Evolutionary conservation across 2,797 vertebrate species (phyloP).

Genomic region (Momotus momota): DNA sequence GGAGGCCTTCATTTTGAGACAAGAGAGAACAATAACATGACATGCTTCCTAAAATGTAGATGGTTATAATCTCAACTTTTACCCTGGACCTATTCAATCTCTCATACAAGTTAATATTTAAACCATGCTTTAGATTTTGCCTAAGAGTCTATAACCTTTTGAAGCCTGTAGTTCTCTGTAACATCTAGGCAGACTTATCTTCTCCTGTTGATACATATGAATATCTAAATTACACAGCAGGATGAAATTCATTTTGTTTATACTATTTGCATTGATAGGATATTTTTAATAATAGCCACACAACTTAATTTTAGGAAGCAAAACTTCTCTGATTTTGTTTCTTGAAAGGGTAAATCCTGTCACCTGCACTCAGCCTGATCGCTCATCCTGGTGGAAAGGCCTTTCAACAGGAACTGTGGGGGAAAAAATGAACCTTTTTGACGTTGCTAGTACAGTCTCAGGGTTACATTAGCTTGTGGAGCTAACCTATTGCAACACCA

Average conservation of each 20-base stretch:
- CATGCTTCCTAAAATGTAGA: neutral
- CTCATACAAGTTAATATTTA: slow-evolving; percentile 1
- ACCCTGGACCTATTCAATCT: neutral
- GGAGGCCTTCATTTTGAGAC: neutral
- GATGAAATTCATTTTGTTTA: neutral
- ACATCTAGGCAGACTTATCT: neutral
- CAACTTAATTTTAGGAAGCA: neutral
- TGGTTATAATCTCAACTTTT: neutral
- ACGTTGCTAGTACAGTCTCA: neutral
- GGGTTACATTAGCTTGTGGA: neutral
- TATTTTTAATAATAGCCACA: neutral
- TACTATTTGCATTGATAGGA: neutral
- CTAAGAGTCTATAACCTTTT: neutral
- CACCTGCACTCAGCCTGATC: neutral
- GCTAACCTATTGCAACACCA: neutral
- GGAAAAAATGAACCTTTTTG: neutral
- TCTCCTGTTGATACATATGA: neutral
- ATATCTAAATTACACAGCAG: neutral
- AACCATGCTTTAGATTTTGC: neutral
- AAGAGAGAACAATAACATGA: neutral
- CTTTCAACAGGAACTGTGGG: neutral
- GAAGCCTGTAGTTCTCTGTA: neutral
- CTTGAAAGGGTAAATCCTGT: neutral
- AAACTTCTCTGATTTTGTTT: neutral
- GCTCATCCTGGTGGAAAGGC: neutral